Base-by-base conservation (phyloP, 64 coral and sea anemone species). In the Trachythela sp. region DNA sequence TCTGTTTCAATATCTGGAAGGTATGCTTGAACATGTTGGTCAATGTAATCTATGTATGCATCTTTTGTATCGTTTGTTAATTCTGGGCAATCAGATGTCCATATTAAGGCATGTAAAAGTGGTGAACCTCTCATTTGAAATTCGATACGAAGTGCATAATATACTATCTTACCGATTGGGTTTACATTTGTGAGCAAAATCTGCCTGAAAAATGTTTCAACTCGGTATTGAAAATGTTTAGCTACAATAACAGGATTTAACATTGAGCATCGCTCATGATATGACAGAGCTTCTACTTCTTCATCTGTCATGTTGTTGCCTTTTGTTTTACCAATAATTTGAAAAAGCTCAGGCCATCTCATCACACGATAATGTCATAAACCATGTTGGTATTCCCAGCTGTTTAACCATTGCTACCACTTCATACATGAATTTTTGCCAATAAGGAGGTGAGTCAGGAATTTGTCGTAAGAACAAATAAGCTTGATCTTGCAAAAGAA, bases 331-430 rank as follows among this genome's bases (percentile, higher is more conserved):
- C 4, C 59, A 68, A 68, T 68, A 68, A 68, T 68, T 14, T 68
- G 59, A 31, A 68, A 68, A 6, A 68, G 30, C 30, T 68, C 59
- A 22, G 59, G 59, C 59, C 59, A 68, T 68, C 59, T 68, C 20
- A 68, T 3, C 59, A 68, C 59, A 68, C 30, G 59, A 68, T 22
- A 68, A 68, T 68, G 59, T 68, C 59, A 68, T 68, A 22, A 68
- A 68, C 59, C 59, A 68, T n/a, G 59, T 68, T 68, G 59, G 59
- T n/a, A 68, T 68, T n/a, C 59, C 59, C 30, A 68, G 59, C 30
- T 68, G 59, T 68, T 68, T 68, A n/a, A 68, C 59, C 59, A 68
- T 68, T 22, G 59, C 59, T 68, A 68, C 59, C 5, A 68, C 59
- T 31, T 68, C 59, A 68, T 68, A 68, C 59, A 68, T 68, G 14